Evolutionary conservation across 2,888 invertebrate genomes (phyloP), one percentile per base, ranked within the genome.

Genomic region (Tipula vernalis): DNA sequence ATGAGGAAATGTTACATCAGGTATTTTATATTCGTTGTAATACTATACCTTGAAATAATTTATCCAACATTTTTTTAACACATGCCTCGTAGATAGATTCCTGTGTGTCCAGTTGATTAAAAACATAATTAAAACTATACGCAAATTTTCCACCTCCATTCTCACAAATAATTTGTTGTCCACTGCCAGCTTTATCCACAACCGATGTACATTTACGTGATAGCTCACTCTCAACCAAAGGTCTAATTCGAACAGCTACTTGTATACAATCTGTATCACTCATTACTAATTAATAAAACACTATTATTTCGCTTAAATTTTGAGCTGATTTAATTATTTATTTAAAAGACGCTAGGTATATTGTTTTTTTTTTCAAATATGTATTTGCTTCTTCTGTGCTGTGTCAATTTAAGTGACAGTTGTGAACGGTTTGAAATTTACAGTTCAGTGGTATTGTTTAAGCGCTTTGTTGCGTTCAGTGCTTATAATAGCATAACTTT

Each of bases 41-140:
- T 41, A 83, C 51, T 88, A 88, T 90, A 95, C 95, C 97, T 93
- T 95, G 94, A 90, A 97, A 96, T n/a, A 98, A 92, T 89, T 94
- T 95, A 2, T 93, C 92, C 36, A 98, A 93, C 88, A 97, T 94
- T 13, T 93, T 93, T 88, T 94, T 93, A 0, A 97, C 95, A 10
- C 96, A 94, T 36, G 92, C 93, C 41, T 94, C 93, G 90, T 97
- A 98, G 83, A 98, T 94, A 57, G 94, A 92, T 85, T 94, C 93
- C 89, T 98, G 97, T 0, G 92, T 92, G 1, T 95, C 93, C n/a
- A 93, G 93, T 86, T 94, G 93, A 36, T 94, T 93, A 89, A 97
- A 97, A 0, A 97, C 97, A 93, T 95, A 94, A 91, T 98, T 98
- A 89, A 94, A 98, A 0, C 97, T 96, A 89, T 97, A 98, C 10